Percentiles rank a stretch among this genome's conserved stretches.
Conservation (phyloP, 1,140 invertebrate genomes). For the Heliothis subflexa region DNA sequence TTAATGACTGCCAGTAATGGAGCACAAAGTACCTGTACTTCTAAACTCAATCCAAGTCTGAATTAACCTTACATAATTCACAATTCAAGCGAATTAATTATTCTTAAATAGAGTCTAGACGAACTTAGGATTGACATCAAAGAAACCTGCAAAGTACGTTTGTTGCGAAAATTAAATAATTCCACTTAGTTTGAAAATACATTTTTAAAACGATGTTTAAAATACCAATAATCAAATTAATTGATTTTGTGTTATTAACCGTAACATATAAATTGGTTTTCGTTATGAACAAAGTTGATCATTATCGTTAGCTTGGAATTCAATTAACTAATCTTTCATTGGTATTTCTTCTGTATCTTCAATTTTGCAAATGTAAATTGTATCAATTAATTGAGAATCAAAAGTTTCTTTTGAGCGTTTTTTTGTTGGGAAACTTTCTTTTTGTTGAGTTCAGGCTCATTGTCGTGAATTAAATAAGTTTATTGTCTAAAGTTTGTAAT, state of each 20-base stretch:
- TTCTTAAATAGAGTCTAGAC: no score
- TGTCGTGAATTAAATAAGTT: slow-evolving; percentile 9
- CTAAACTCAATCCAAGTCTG: no score
- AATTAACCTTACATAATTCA: no score
- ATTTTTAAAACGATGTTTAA: no score
- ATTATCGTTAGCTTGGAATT: slow-evolving; percentile 6
- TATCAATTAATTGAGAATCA: slow-evolving; percentile 27
- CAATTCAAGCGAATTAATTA: no score
- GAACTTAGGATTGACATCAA: no score
- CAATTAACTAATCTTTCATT: slow-evolving; percentile 6
- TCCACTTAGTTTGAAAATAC: no score
- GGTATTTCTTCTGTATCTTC: slow-evolving; percentile 1
- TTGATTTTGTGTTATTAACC: no score
- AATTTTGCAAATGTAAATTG: slow-evolving; percentile 16
- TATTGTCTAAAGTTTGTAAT: neutral
- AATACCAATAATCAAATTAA: neutral
- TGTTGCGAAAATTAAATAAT: no score
- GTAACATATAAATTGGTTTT: slow-evolving; percentile 21
- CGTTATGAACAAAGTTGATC: slow-evolving; percentile 5
- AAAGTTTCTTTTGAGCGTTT: neutral
- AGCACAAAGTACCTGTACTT: no score
- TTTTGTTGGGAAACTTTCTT: neutral
- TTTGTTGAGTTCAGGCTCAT: neutral
- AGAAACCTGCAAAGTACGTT: no score
- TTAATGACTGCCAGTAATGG: no score